These are phyloP conservation scores for Syrrhaptes paradoxus DNA, from an alignment of 2,113 vertebrate genomes.

Conservation along the genomic window DNA sequence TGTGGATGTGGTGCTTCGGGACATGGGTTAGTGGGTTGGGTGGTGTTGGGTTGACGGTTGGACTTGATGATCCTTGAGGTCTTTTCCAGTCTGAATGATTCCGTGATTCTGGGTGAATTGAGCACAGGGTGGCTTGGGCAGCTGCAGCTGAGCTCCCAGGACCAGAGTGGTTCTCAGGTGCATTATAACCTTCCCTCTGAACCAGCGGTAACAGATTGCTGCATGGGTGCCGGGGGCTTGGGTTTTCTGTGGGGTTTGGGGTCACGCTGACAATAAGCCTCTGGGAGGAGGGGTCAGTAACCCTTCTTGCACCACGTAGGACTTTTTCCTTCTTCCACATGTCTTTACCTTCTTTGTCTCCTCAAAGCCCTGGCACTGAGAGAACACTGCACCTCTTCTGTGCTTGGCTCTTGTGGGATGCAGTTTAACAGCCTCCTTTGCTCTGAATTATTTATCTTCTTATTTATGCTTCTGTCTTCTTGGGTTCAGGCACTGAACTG, in stretches of 20 bases:
- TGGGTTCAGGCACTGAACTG: background rate
- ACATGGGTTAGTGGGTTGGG: no score
- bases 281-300: background rate
- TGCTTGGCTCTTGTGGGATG: background rate
- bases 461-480: background rate
- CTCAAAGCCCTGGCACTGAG: background rate
- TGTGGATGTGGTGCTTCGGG: no score
- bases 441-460: background rate
- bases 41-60: no score
- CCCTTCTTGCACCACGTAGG: background rate
- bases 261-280: rapidly evolving
- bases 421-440: background rate
- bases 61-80: no score
- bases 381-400: background rate
- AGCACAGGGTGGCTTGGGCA: background rate
- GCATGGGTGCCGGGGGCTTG: background rate
- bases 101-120: background rate
- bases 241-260: background rate
- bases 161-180: background rate
- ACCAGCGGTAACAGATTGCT: background rate
- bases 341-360: background rate
- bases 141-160: background rate
- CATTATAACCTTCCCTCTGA: rapidly evolving
- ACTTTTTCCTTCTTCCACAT: background rate
- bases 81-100: no score